These are phyloP conservation scores for Polyodon spathula DNA, from an alignment of 2,113 vertebrate species.

Conservation along the genomic window DNA sequence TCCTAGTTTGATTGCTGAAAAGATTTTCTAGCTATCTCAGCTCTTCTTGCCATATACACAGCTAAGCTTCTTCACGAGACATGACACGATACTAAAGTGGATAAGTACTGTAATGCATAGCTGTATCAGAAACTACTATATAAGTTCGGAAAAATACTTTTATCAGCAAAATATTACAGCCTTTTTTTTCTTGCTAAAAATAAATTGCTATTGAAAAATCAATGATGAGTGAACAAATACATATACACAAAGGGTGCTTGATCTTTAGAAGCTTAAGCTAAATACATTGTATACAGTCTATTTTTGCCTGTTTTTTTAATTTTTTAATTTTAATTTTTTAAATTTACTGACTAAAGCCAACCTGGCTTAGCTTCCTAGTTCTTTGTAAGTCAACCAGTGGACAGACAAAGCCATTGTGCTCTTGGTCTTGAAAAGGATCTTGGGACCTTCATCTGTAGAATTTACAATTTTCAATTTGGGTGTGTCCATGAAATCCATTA, in stretches of 20 bases:
- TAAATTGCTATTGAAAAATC: neutral
- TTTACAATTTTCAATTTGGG: no score
- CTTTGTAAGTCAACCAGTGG: no score
- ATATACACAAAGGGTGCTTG: neutral
- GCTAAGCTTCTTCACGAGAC: constrained; percentile 15
- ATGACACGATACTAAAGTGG: constrained; percentile 33
- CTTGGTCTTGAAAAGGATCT: no score
- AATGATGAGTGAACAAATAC: neutral
- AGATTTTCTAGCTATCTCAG: constrained; percentile 34
- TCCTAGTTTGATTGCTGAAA: constrained; percentile 25
- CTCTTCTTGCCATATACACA: constrained; percentile 23
- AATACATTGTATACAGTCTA: no score
- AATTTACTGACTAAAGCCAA: no score
- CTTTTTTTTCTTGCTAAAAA: constrained; percentile 13
- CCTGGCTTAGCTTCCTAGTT: no score
- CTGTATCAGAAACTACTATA: constrained; percentile 30
- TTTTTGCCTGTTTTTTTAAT: no score
- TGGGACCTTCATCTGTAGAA: no score
- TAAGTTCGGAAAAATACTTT: constrained; percentile 24
- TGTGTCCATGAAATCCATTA: no score
- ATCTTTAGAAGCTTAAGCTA: no score
- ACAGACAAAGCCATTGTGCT: no score
- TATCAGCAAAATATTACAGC: constrained; percentile 21
- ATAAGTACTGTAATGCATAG: constrained; percentile 41
- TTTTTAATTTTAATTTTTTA: no score